Base-by-base conservation (phyloP, 2,797 vertebrate species). In the Thamnophis elegans region DNA sequence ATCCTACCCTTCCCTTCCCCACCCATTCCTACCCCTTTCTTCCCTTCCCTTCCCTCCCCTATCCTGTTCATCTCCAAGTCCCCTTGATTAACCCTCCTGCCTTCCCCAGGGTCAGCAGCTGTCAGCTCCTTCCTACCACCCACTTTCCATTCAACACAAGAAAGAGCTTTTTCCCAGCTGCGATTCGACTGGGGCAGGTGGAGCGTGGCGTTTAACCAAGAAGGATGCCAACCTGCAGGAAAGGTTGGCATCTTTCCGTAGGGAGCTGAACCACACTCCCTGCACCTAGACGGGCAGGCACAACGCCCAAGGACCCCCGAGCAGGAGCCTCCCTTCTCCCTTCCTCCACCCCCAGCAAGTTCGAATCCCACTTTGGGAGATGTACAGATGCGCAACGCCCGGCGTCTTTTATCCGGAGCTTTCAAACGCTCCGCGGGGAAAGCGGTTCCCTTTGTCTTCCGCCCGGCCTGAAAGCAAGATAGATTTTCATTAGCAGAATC, bases 401-500 rank as follows among this genome's bases (percentile, higher is more conserved):
- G 1, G 88, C 13, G 28, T 36, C 36, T 85, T 88, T 85, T 91
- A 93, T 82, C 93, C 20, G n/a, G 54, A 85, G 53, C 20, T 55
- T 90, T 91, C 88, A 62, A 82, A 86, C 6, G 9, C 93, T 90
- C 53, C 26, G 36, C 32, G 56, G 58, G 91, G 53, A 51, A 20
- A 20, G 14, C 0, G 1, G 25, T 10, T 51, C 85, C 91, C 94
- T 92, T 89, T 60, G 88, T 92, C 65, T 73, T 32, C 65, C 89
- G 59, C 28, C 3, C 0, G 28, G 22, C 68, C 86, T 91, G 93
- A 89, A 59, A 20, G 90, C 68, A 68, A 86, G 89, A 58, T 88
- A 68, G 85, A 90, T 90, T 85, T 90, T 90, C 91, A 92, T 90
- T 91, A 89, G 93, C 13, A 22, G 93, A 85, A 54, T 94, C 89